A percentile compares a stretch with the other conserved stretches of the same genome.
These are phyloP conservation scores for Mohoua ochrocephala DNA, from an alignment of 2,113 vertebrate genomes.

Conservation along the genomic window DNA sequence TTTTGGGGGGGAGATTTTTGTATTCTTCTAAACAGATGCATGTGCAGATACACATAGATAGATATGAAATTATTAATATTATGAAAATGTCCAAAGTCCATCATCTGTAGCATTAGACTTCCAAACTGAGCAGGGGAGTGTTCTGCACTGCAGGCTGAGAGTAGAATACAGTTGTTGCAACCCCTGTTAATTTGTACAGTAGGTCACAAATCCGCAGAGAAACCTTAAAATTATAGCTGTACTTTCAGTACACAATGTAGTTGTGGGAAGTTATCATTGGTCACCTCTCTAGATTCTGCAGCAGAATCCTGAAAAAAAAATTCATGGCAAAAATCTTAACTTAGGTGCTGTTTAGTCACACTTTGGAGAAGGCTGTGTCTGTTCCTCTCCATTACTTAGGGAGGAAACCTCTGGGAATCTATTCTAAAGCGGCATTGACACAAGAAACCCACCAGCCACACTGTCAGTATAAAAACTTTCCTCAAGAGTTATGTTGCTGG, in stretches of 20 bases:
- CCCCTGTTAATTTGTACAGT: background rate
- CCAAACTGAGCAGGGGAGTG: background rate
- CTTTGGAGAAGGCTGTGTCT: background rate
- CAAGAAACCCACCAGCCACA: background rate
- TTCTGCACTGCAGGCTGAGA: background rate
- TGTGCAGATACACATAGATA: background rate
- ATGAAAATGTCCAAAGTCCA: background rate
- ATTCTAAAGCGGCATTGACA: fast-evolving
- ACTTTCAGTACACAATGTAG: background rate
- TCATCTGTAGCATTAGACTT: background rate
- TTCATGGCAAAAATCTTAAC: background rate
- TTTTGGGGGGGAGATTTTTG: background rate
- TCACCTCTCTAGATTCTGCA: background rate
- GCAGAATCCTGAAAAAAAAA: background rate
- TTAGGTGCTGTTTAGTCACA: background rate
- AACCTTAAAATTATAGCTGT: background rate
- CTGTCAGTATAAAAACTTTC: background rate
- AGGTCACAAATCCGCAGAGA: background rate
- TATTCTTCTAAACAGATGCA: background rate
- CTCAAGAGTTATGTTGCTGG: background rate
- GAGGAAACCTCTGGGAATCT: background rate
- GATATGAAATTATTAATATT: background rate
- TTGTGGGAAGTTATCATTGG: background rate
- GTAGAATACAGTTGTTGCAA: background rate
- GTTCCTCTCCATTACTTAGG: background rate